These are phyloP conservation scores for Sphyrna mokarran DNA, from an alignment of 2,113 vertebrate genomes.

Conservation along the genomic window DNA sequence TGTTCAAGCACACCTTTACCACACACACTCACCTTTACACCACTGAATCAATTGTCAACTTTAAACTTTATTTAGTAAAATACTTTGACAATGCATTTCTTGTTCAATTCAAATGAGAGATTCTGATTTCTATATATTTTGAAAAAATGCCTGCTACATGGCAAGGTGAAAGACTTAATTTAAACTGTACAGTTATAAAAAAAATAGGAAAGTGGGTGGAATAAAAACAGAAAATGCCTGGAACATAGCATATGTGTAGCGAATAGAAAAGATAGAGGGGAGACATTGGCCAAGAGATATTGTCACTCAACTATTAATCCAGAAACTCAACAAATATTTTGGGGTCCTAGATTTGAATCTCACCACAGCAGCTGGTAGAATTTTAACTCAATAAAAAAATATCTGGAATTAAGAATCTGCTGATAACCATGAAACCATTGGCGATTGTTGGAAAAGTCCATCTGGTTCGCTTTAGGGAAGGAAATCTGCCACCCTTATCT, in stretches of 20 bases:
- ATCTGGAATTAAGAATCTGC: no score
- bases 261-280: background rate
- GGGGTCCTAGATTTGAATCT: no score
- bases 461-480: no score
- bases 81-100: background rate
- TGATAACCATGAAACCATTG: no score
- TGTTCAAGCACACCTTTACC: background rate
- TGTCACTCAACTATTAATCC: no score
- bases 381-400: no score
- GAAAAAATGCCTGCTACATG: background rate
- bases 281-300: no score
- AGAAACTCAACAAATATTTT: no score
- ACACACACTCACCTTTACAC: background rate
- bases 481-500: no score
- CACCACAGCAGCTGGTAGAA: no score
- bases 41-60: background rate
- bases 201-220: background rate
- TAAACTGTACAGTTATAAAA: background rate
- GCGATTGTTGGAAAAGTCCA: no score
- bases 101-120: background rate
- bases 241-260: background rate
- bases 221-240: background rate
- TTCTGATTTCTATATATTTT: background rate
- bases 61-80: background rate
- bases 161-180: background rate